These are phyloP conservation scores for Drosophila nigritarsus DNA, from an alignment of 2,888 invertebrate species.

Conservation along the genomic window DNA sequence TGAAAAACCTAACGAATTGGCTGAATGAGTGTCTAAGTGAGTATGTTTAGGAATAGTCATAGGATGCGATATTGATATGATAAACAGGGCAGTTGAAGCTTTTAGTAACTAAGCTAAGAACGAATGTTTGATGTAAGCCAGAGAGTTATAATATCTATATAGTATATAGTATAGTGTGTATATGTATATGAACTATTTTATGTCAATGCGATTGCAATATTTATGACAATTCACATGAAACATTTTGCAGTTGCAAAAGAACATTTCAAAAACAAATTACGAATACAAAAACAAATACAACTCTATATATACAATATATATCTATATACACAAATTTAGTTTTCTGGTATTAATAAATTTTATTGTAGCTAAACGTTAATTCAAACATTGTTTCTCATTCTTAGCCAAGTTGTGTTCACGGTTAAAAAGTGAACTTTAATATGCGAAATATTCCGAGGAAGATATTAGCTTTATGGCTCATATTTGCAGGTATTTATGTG, in stretches of 20 bases:
- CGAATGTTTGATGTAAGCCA: slow-evolving; percentile 45
- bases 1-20: slow-evolving; percentile 50
- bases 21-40: slow-evolving; percentile 55
- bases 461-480: neutral
- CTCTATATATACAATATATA: slow-evolving; percentile 66
- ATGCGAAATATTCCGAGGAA: neutral
- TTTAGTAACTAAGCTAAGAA: slow-evolving; percentile 33
- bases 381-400: slow-evolving; percentile 16
- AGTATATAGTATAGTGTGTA: slow-evolving; percentile 26
- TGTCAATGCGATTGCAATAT: slow-evolving; percentile 48
- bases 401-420: neutral
- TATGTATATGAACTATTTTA: slow-evolving; percentile 56
- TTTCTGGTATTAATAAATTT: slow-evolving; percentile 82
- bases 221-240: slow-evolving; percentile 20
- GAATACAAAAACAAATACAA: slow-evolving; percentile 23
- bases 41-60: slow-evolving; percentile 50
- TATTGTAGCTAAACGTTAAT: slow-evolving; percentile 79
- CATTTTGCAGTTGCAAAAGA: slow-evolving; percentile 32
- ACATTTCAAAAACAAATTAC: slow-evolving; percentile 21
- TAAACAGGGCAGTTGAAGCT: slow-evolving; percentile 42
- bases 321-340: slow-evolving; percentile 79
- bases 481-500: neutral
- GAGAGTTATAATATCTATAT: slow-evolving; percentile 26
- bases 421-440: neutral
- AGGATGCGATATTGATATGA: slow-evolving; percentile 61